phyloP scores from a whole-genome alignment of 2,797 vertebrate genomes.

The Ibycter americanus region DNA sequence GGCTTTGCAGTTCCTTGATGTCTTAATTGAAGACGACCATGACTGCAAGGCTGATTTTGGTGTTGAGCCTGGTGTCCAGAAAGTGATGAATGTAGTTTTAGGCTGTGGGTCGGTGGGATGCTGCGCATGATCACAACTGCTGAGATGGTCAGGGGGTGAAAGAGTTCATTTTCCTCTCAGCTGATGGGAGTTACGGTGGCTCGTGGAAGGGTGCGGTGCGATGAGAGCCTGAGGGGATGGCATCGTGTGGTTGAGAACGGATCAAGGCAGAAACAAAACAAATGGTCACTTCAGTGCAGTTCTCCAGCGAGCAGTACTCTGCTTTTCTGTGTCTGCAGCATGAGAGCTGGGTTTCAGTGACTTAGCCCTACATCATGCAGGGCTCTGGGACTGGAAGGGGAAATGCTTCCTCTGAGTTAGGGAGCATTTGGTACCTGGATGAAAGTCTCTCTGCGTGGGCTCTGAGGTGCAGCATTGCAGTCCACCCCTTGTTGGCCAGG shows the following conservation, averaged over 20 bases:
- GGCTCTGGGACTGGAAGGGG: background rate
- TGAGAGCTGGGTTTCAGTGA: background rate
- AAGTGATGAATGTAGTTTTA: fast-evolving
- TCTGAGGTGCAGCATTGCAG: background rate
- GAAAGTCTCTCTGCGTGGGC: background rate
- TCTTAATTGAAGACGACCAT: background rate
- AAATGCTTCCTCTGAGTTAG: background rate
- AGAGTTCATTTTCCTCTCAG: background rate
- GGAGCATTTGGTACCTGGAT: fast-evolving
- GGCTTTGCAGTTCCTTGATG: fast-evolving
- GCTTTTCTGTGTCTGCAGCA: fast-evolving
- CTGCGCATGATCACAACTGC: fast-evolving
- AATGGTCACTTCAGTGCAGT: background rate
- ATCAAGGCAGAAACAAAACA: background rate
- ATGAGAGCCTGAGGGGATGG: background rate
- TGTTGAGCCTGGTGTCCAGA: background rate
- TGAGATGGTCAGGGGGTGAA: background rate
- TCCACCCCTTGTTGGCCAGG: background rate
- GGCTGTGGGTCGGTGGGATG: background rate
- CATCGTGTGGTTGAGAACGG: fast-evolving
- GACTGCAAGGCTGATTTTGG: background rate
- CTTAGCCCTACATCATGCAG: fast-evolving
- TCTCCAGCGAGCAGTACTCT: background rate
- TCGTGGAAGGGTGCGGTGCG: fast-evolving
- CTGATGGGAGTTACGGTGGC: background rate